Percentiles rank a stretch among this genome's conserved stretches.
These are phyloP conservation scores for Marronus borbonicus DNA, from an alignment of 2,888 invertebrate genomes.

Conservation along the genomic window DNA sequence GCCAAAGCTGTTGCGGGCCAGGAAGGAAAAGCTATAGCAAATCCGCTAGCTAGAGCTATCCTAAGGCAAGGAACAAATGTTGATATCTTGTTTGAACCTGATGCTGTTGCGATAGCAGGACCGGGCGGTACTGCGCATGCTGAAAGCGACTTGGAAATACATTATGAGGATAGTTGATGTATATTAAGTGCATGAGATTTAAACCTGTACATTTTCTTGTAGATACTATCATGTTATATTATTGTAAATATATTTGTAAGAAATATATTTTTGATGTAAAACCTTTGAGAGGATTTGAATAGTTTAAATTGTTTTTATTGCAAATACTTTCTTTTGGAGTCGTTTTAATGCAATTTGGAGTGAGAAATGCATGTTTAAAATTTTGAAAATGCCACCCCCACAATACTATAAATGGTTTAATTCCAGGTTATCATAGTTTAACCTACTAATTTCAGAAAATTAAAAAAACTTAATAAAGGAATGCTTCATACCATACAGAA, in stretches of 20 bases:
- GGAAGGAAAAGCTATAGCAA: slow-evolving; percentile 80
- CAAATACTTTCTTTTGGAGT: too few relatives aligned
- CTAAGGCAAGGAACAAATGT: slow-evolving; percentile 76
- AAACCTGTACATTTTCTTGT: slow-evolving; percentile 13
- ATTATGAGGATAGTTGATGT: slow-evolving; percentile 62
- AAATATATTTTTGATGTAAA: slow-evolving; percentile 5
- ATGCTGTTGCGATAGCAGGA: slow-evolving; percentile 81
- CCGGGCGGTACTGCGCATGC: slow-evolving; percentile 85
- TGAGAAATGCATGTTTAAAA: too few relatives aligned
- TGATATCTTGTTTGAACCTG: slow-evolving; percentile 78
- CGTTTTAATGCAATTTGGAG: too few relatives aligned
- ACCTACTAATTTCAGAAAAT: too few relatives aligned
- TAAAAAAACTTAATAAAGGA: too few relatives aligned
- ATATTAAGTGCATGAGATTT: slow-evolving; percentile 19
- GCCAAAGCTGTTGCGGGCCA: slow-evolving; percentile 79
- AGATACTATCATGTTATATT: background rate
- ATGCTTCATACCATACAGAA: too few relatives aligned
- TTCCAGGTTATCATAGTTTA: too few relatives aligned
- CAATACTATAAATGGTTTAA: too few relatives aligned
- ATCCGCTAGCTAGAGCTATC: slow-evolving; percentile 79
- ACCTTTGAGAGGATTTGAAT: background rate
- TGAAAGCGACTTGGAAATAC: slow-evolving; percentile 78
- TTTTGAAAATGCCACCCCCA: too few relatives aligned
- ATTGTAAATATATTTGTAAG: slow-evolving; percentile 8
- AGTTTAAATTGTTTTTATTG: too few relatives aligned